Base-by-base conservation (phyloP, 2,888 invertebrate species). In the Trissolcus japonicus region DNA sequence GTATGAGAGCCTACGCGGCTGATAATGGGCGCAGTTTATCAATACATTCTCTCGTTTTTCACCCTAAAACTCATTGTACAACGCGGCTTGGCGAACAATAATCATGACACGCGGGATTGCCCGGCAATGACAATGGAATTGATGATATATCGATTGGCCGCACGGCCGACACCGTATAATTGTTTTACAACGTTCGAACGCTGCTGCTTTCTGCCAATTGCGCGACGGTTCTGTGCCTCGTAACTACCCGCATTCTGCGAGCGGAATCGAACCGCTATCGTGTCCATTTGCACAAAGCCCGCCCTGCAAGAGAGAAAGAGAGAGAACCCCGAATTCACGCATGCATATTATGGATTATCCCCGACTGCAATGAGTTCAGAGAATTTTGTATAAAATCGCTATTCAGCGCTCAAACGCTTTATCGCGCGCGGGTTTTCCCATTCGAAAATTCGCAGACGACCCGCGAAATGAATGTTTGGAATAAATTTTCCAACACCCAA, bases 111-210 rank as follows among this genome's bases (percentile, higher is more conserved):
- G 87, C 84, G 80, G 85, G 86, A 86, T 86, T 86, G 85, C 84
- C 84, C 85, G 81, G 85, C 86, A 86, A 85, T 87, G 88, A 88
- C 88, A 88, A 88, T 88, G 86, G 86, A 88, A 87, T 88, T 86
- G 87, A 86, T 88, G 88, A 88, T 87, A 86, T 88, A 88, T 87
- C 85, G 86, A 88, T 86, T 84, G 83, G 69, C 78, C 75, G 80
- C 80, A 48, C 80, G 81, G 82, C 81, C 86, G 84, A 86, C 85
- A 84, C 83, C 87, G 86, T 87, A 88, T 88, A 88, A 88, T 88
- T 88, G 87, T 88, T 88, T 87, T 86, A 87, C 88, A 88, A 85
- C 86, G 83, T 81, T 72, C 66, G 73, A 62, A 71, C 76, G 80
- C 66, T 68, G 54, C 75, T 65, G 76, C 76, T 75, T 57, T 69